phyloP scores from a whole-genome alignment of 2,888 invertebrate genomes.

The Pyrochroa serraticornis region DNA sequence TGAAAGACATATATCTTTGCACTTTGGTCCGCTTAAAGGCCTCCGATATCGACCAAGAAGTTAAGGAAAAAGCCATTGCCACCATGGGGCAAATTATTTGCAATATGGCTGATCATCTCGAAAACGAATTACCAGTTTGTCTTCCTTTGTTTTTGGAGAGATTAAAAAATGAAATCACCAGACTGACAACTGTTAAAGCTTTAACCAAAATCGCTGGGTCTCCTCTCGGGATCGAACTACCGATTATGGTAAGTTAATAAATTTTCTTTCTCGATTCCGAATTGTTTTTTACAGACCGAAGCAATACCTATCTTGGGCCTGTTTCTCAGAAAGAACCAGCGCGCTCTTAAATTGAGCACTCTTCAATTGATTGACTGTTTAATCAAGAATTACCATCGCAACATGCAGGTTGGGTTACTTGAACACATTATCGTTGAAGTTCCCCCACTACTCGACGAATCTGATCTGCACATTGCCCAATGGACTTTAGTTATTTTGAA shows the following conservation, averaged over 20 bases:
- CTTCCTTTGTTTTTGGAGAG: constrained; percentile 95
- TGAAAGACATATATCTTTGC: constrained; percentile 81
- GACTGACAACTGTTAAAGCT: constrained; percentile 95
- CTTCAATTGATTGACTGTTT: constrained; percentile 88
- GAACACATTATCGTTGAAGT: constrained; percentile 83
- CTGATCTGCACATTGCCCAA: constrained; percentile 96
- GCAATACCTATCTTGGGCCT: constrained; percentile 91
- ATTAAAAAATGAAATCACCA: constrained; percentile 94
- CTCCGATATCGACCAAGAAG: constrained; percentile 98
- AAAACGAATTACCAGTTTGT: constrained; percentile 81
- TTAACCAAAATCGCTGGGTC: constrained; percentile 93
- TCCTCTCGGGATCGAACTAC: constrained; percentile 83
- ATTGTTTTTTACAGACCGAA: constrained; percentile 66
- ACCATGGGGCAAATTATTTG: constrained; percentile 95
- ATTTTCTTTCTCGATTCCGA: constrained; percentile 4
- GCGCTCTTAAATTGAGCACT: constrained; percentile 90
- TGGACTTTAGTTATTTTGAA: constrained; percentile 83
- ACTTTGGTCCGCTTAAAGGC: constrained; percentile 86
- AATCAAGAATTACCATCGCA: constrained; percentile 81
- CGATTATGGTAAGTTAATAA: constrained; percentile 70
- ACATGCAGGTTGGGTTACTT: constrained; percentile 71
- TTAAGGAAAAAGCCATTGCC: constrained; percentile 96
- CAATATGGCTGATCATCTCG: constrained; percentile 86
- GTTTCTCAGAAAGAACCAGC: constrained; percentile 94
- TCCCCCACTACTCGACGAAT: constrained; percentile 88